Evolutionary conservation across 1,140 invertebrate species (phyloP).

Genomic region (Drosophila auraria): DNA sequence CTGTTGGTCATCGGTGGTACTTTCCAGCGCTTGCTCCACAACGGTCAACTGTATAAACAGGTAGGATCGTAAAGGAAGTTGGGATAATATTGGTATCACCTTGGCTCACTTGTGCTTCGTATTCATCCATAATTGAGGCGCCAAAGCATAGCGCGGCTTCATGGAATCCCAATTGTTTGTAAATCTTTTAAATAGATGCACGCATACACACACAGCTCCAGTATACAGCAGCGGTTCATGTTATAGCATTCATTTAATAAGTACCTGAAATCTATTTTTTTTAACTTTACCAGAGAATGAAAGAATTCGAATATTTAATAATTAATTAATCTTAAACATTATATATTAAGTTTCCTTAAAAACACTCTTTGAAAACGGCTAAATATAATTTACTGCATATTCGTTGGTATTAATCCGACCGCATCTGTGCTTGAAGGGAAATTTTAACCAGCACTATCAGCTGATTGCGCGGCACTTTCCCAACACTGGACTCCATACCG

Average conservation of each 20-base stretch:
- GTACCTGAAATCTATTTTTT: no score
- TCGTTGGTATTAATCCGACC: not conserved
- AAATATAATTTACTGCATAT: not conserved
- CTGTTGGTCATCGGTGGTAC: constrained; percentile 86
- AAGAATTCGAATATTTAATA: no score
- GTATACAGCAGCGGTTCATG: not conserved
- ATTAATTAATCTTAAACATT: not conserved
- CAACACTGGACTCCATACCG: constrained; percentile 17
- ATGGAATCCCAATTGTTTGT: not conserved
- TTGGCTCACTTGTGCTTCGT: constrained; percentile 68
- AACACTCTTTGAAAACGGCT: not conserved
- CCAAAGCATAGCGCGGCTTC: constrained; percentile 4
- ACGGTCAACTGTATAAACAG: constrained; percentile 87
- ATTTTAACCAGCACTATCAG: constrained; percentile 15
- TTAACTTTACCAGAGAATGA: not conserved
- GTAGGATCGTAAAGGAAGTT: not conserved
- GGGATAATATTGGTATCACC: not conserved
- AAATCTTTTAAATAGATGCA: constrained; percentile 4
- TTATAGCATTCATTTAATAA: not conserved
- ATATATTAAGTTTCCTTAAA: no score
- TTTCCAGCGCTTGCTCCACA: constrained; percentile 87
- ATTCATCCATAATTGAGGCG: constrained; percentile 58
- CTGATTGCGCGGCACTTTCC: not conserved
- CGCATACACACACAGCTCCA: not conserved
- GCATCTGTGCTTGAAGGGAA: not conserved